These are phyloP conservation scores for Ametastegia equiseti DNA, from an alignment of 2,888 invertebrate species.

Conservation along the genomic window DNA sequence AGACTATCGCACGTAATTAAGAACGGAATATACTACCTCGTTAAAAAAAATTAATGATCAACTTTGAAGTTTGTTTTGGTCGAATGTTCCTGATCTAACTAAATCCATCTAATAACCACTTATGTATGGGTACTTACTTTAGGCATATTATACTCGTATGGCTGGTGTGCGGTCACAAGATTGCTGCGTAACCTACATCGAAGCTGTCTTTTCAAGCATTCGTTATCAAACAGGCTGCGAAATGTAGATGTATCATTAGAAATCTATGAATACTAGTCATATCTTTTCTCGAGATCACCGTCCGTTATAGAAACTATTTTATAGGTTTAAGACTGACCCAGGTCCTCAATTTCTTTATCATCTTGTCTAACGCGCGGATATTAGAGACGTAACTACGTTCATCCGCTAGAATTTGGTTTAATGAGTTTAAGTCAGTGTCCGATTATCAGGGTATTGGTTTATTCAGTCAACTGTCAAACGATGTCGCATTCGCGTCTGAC, in stretches of 20 bases:
- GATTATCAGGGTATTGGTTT: not conserved
- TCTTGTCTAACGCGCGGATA: not conserved
- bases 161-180: no score
- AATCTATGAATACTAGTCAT: not conserved
- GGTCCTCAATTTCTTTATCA: not conserved
- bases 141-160: no score
- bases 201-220: not conserved
- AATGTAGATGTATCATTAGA: not conserved
- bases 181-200: slow-evolving; percentile 21
- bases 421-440: not conserved
- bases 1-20: slow-evolving; percentile 53
- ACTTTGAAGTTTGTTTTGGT: not conserved
- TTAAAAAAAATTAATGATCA: slow-evolving; percentile 25
- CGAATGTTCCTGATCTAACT: not conserved
- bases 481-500: not conserved
- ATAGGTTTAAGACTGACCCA: not conserved
- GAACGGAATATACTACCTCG: slow-evolving; percentile 36
- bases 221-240: not conserved
- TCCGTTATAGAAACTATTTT: not conserved
- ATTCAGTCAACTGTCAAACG: not conserved
- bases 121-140: not conserved
- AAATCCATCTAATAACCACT: not conserved
- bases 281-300: not conserved
- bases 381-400: not conserved
- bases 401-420: not conserved